These are phyloP conservation scores for Parnassius orleans DNA, from an alignment of 2,888 invertebrate species.

Conservation along the genomic window DNA sequence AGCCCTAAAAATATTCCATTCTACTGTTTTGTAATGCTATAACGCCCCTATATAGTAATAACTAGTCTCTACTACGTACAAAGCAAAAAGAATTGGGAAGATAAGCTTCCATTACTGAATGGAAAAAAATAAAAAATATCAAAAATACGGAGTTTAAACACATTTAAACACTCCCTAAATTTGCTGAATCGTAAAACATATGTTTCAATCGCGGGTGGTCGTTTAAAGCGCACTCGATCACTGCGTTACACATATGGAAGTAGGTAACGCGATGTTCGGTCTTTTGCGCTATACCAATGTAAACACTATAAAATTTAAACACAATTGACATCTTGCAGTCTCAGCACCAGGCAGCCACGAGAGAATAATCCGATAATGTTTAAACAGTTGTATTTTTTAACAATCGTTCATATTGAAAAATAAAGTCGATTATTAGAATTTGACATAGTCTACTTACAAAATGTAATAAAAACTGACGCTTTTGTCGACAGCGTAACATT, in stretches of 20 bases:
- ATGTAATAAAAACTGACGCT: no score
- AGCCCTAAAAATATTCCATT: no score
- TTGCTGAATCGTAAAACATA: slow-evolving; percentile 14
- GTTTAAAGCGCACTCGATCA: slow-evolving; percentile 13
- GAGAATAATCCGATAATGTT: neutral
- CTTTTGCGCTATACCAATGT: slow-evolving; percentile 10
- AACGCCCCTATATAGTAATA: no score
- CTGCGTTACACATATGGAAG: slow-evolving; percentile 13
- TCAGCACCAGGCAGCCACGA: neutral
- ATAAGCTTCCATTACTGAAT: no score
- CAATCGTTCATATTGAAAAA: neutral
- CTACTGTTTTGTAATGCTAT: no score
- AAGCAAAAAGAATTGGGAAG: no score
- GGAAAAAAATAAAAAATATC: no score
- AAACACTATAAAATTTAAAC: slow-evolving; percentile 8
- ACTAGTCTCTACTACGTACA: no score
- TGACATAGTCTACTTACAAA: no score
- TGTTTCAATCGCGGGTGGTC: slow-evolving; percentile 18
- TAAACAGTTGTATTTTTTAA: neutral
- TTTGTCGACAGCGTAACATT: no score
- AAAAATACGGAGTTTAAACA: neutral
- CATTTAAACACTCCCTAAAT: slow-evolving; percentile 4
- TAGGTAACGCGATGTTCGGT: slow-evolving; percentile 8
- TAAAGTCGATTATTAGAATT: no score
- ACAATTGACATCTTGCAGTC: slow-evolving; percentile 1